Evolutionary conservation across 2,113 vertebrate species (phyloP), one percentile per base, ranked within the genome.

Genomic region (Eonycteris spelaea): DNA sequence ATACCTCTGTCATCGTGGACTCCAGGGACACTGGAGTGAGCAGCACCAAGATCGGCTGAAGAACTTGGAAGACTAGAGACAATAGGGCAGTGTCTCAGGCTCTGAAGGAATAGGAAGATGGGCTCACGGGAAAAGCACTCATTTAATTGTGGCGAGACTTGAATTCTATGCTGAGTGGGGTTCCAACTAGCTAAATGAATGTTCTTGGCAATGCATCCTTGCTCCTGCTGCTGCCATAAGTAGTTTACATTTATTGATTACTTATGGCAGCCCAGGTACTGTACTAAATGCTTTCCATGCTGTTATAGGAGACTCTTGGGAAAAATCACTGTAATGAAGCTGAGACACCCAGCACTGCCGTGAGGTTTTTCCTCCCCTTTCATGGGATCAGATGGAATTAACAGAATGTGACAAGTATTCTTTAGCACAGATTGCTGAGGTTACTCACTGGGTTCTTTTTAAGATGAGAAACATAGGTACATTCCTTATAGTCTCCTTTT

Each of bases 1-100:
- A 97, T 98, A 96, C 97, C 97, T 98, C 97, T 97, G 95, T 97
- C 98, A 61, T 97, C 98, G 12, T 33, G 51, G 38, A 65, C 61
- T 18, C 0, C 24, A 53, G 94, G 89, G 75, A 96, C 87, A 26
- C 89, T 90, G 88, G 65, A 61, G 90, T 75, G 80, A 65, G 92
- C 85, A 95, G 83, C 88, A 97, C 78, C 78, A 59, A 79, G 78
- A 65, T 89, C 53, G 40, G 89, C 90, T 0, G 70, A 92, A 88
- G 70, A 89, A 90, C 80, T 43, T 16, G 91, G 91, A 92, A 75
- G 96, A 83, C 7, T 33, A 78, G 75, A 90, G 86, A 87, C 71
- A 84, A 86, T 63, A 90, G 57, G 57, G 26, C 33, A 0, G 24
- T 35, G 59, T 35, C 65, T 53, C 8, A 24, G 91, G 65, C 63